These are phyloP conservation scores for Zingel zingel DNA, from an alignment of 2,113 vertebrate genomes.

Conservation along the genomic window DNA sequence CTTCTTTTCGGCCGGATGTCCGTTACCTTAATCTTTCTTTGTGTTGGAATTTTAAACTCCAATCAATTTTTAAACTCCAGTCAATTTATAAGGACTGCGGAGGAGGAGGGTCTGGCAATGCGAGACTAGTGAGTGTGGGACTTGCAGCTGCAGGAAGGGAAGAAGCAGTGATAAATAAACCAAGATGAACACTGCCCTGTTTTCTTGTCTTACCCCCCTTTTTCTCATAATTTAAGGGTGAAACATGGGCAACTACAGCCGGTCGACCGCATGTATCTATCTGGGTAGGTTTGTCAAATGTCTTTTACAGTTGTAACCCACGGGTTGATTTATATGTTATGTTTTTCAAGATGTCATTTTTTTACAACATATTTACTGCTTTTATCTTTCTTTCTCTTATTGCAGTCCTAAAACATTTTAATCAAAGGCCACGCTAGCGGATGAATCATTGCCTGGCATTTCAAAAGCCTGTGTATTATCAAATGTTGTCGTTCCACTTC, in stretches of 20 bases:
- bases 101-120: no score
- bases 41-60: no score
- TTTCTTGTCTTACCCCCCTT: conserved; percentile 27
- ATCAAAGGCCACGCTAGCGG: conserved; percentile 16
- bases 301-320: neutral
- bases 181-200: conserved; percentile 35
- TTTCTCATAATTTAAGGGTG: conserved; percentile 47
- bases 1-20: no score
- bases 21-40: no score
- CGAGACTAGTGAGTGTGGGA: no score
- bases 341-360: neutral
- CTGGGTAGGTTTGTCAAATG: neutral
- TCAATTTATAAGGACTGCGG: no score
- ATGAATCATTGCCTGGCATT: conserved; percentile 57
- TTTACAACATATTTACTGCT: conserved; percentile 3
- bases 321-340: neutral
- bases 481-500: conserved; percentile 49
- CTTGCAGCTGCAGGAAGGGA: conserved; percentile 49
- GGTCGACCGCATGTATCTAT: neutral
- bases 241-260: neutral
- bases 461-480: conserved; percentile 44
- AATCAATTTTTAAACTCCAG: no score
- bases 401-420: conserved; percentile 34
- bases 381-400: conserved; percentile 29
- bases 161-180: conserved; percentile 58